Evolutionary conservation across 2,888 invertebrate species (phyloP).

Genomic region (Linnaemya vulpina): DNA sequence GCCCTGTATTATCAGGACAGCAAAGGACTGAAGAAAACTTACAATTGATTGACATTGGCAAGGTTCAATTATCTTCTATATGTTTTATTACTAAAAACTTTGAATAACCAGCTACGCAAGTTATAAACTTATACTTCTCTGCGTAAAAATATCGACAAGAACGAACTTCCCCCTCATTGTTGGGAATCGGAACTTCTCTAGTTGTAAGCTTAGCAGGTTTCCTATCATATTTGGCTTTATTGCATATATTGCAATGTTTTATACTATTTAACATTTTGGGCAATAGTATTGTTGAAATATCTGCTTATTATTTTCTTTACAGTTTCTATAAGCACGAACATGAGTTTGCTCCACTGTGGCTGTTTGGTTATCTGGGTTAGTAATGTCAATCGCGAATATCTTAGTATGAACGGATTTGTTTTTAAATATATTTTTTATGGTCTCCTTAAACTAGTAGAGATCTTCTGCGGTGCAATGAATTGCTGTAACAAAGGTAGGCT

Average conservation of each 20-base stretch:
- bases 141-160: slow-evolving; percentile 25
- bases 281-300: too few species aligned
- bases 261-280: slow-evolving; percentile 11
- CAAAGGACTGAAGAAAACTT: too few species aligned
- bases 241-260: slow-evolving; percentile 25
- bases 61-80: slow-evolving; percentile 26
- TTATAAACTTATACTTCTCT: slow-evolving; percentile 29
- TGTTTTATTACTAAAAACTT: slow-evolving; percentile 26
- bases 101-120: slow-evolving; percentile 35
- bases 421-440: slow-evolving; percentile 19
- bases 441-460: slow-evolving; percentile 50
- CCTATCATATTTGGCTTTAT: slow-evolving; percentile 1
- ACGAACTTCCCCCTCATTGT: slow-evolving; percentile 20
- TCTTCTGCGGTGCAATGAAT: slow-evolving; percentile 58
- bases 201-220: slow-evolving; percentile 7
- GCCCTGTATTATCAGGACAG: too few species aligned
- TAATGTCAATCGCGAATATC: slow-evolving; percentile 28
- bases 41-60: too few species aligned
- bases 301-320: slow-evolving; percentile 37
- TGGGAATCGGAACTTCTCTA: slow-evolving; percentile 20
- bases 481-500: slow-evolving; percentile 47
- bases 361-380: slow-evolving; percentile 44
- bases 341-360: slow-evolving; percentile 44
- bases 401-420: slow-evolving; percentile 41
- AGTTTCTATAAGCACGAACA: slow-evolving; percentile 49